phyloP scores from a whole-genome alignment of 2,888 invertebrate genomes.

The Latheticus oryzae region DNA sequence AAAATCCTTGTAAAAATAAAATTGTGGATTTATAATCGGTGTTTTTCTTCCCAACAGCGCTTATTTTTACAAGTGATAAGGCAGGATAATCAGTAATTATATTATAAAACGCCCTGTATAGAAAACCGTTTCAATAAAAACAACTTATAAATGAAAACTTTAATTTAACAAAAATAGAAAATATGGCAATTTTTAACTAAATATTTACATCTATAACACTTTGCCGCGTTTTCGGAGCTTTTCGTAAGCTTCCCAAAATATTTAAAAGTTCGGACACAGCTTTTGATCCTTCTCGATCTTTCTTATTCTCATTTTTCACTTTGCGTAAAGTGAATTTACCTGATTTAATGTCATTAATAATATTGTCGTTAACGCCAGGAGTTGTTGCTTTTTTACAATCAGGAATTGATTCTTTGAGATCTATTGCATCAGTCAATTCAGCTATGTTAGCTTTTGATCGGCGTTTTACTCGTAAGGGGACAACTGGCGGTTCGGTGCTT shows the following conservation, averaged over 20 bases:
- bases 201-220: conserved; percentile 49
- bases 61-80: conserved; percentile 28
- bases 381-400: conserved; percentile 54
- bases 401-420: conserved; percentile 41
- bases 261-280: conserved; percentile 77
- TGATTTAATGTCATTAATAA: conserved; percentile 82
- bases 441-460: conserved; percentile 56
- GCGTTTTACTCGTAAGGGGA: conserved; percentile 68
- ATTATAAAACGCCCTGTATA: too few relatives aligned
- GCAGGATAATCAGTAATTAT: background rate
- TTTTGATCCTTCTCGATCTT: conserved; percentile 72
- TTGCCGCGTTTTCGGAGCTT: conserved; percentile 67
- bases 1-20: conserved; percentile 42
- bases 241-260: conserved; percentile 73
- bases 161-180: conserved; percentile 14
- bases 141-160: conserved; percentile 9
- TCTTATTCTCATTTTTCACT: conserved; percentile 68
- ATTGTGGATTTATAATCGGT: conserved; percentile 26
- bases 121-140: too few relatives aligned
- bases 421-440: conserved; percentile 54
- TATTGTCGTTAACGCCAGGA: conserved; percentile 75
- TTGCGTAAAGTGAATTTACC: conserved; percentile 79
- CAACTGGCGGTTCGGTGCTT: conserved; percentile 67
- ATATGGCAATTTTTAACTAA: conserved; percentile 35
- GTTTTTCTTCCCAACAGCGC: conserved; percentile 14